Evolutionary conservation across 2,888 invertebrate genomes (phyloP).

Genomic region (Aspidiotus destructor): DNA sequence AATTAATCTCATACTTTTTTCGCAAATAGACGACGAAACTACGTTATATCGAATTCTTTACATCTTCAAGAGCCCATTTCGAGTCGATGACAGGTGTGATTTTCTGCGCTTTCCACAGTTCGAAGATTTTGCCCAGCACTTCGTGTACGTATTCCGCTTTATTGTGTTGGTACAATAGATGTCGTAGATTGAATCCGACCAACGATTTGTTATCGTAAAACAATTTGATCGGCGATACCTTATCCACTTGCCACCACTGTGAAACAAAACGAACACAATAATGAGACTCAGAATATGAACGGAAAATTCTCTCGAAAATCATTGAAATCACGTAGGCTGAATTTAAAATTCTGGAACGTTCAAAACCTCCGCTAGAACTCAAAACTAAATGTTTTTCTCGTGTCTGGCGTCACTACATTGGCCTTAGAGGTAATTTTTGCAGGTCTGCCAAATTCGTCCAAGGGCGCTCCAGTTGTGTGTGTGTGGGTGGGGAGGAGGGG

Average conservation of each 20-base stretch:
- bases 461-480: too few relatives aligned
- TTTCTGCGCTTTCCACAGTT: conserved; percentile 65
- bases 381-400: too few relatives aligned
- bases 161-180: conserved; percentile 68
- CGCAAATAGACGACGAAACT: neutral
- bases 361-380: neutral
- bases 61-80: conserved; percentile 78
- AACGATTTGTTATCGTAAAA: conserved; percentile 81
- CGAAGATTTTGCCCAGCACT: conserved; percentile 61
- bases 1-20: neutral
- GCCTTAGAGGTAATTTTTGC: too few relatives aligned
- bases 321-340: too few relatives aligned
- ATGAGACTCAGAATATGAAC: neutral
- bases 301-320: neutral
- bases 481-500: too few relatives aligned
- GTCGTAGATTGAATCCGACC: conserved; percentile 71
- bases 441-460: too few relatives aligned
- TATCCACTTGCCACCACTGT: conserved; percentile 89
- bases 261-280: conserved; percentile 38
- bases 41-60: conserved; percentile 45
- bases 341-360: neutral
- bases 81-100: conserved; percentile 76
- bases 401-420: too few relatives aligned
- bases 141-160: conserved; percentile 60
- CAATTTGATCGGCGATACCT: conserved; percentile 75